A percentile compares a stretch with the other conserved stretches of the same genome.
Evolutionary conservation across 2,113 vertebrate genomes (phyloP).

Genomic region (Ictidomys tridecemlineatus): DNA sequence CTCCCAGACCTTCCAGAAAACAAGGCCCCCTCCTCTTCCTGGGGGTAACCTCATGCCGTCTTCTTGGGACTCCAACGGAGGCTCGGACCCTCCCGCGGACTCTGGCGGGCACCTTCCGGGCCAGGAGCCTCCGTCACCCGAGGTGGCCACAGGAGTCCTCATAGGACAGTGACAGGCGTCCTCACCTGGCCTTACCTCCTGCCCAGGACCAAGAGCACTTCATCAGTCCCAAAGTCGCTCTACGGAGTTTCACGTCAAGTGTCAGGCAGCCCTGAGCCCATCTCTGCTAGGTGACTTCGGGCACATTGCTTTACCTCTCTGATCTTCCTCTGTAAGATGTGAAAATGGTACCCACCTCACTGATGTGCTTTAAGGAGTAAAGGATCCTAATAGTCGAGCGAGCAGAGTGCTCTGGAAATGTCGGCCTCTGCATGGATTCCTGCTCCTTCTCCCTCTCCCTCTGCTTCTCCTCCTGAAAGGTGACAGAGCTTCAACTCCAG

Average conservation of each 20-base stretch:
- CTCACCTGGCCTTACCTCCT: background rate
- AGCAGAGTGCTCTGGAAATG: background rate
- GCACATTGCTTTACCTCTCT: background rate
- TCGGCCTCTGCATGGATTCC: rapidly evolving
- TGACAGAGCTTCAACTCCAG: background rate
- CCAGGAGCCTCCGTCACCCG: background rate
- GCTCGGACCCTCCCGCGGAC: background rate
- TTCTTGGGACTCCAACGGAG: background rate
- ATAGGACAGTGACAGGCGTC: background rate
- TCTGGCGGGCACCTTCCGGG: background rate
- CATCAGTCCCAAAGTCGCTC: background rate
- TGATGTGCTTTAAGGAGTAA: background rate
- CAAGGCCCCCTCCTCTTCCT: conserved; percentile 78
- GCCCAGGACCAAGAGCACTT: background rate
- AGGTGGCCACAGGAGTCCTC: background rate
- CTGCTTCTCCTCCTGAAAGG: conserved; percentile 36
- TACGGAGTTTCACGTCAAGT: background rate
- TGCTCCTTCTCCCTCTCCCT: background rate
- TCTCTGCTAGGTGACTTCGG: conserved; percentile 45
- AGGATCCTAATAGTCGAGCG: background rate
- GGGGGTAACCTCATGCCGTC: conserved; percentile 3
- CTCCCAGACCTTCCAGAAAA: conserved; percentile 88
- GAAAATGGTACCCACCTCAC: background rate
- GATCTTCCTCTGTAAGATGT: background rate
- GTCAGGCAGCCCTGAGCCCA: background rate